phyloP scores from a whole-genome alignment of 2,888 invertebrate species.

The Acleris holmiana region DNA sequence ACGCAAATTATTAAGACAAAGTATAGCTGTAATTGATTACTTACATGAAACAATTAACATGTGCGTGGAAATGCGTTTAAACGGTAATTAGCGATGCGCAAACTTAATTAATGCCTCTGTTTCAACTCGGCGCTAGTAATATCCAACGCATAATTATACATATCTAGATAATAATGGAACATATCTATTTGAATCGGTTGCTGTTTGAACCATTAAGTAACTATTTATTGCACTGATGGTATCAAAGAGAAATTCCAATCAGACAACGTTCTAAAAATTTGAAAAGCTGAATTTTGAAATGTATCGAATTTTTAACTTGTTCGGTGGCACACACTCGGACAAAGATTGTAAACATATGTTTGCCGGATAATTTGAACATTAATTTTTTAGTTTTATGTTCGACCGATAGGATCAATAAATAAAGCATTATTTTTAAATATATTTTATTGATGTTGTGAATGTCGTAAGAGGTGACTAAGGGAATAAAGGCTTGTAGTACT shows the following conservation, averaged over 20 bases:
- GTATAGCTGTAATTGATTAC: slow-evolving; percentile 12
- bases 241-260: neutral
- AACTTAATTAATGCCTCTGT: slow-evolving; percentile 20
- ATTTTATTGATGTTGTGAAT: too few relatives aligned
- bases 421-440: neutral
- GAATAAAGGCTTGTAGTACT: too few relatives aligned
- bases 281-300: neutral
- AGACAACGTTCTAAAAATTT: neutral
- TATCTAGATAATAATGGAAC: too few relatives aligned
- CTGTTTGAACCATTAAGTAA: neutral
- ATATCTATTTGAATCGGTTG: too few relatives aligned
- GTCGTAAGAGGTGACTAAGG: too few relatives aligned
- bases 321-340: neutral
- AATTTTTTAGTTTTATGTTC: slow-evolving; percentile 3
- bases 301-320: neutral
- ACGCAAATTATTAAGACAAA: slow-evolving; percentile 3
- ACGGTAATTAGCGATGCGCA: slow-evolving; percentile 21
- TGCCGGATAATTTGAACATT: slow-evolving; percentile 14
- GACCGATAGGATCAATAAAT: neutral
- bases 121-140: neutral
- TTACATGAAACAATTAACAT: slow-evolving; percentile 15
- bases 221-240: too few relatives aligned
- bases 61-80: slow-evolving; percentile 18
- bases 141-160: too few relatives aligned
- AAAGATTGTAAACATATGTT: slow-evolving; percentile 9